Conservation (phyloP, 53 echinoderm and acorn worm genomes). For the Paelopatides confundens region DNA sequence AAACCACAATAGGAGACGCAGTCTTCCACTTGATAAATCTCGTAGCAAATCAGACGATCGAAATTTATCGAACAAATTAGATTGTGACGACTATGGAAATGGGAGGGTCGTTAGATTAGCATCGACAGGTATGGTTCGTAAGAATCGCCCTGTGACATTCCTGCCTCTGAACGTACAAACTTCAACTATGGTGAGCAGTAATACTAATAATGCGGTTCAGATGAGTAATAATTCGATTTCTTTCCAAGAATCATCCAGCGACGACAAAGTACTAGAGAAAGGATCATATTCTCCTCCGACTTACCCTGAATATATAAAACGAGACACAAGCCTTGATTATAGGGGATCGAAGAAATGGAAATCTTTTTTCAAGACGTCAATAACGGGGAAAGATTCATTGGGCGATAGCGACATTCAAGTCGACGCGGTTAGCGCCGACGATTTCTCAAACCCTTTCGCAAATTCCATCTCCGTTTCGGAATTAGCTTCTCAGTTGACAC, state of each 20-base stretch:
- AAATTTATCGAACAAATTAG: background rate
- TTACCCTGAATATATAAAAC: background rate
- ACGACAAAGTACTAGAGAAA: background rate
- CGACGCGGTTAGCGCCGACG: constrained; percentile 8
- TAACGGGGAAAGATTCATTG: background rate
- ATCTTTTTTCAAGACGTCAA: constrained; percentile 18
- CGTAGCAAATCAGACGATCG: background rate
- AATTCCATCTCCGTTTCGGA: constrained; percentile 4
- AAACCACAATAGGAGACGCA: constrained; percentile 24
- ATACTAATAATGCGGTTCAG: background rate
- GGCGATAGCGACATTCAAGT: background rate
- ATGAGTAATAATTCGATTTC: background rate
- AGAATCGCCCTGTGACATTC: constrained; percentile 16
- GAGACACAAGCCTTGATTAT: background rate
- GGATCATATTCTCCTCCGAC: background rate
- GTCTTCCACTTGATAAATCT: constrained; percentile 35
- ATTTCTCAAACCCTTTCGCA: constrained; percentile 49
- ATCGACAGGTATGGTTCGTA: constrained; percentile 2
- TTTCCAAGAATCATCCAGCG: background rate
- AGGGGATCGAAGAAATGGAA: background rate
- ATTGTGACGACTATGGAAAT: constrained; percentile 19
- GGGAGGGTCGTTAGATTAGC: background rate
- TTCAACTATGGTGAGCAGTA: background rate
- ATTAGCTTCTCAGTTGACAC: background rate
- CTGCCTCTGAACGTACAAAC: background rate